phyloP scores from a whole-genome alignment of 2,797 vertebrate species.

The Amblyopsis hoosieri region DNA sequence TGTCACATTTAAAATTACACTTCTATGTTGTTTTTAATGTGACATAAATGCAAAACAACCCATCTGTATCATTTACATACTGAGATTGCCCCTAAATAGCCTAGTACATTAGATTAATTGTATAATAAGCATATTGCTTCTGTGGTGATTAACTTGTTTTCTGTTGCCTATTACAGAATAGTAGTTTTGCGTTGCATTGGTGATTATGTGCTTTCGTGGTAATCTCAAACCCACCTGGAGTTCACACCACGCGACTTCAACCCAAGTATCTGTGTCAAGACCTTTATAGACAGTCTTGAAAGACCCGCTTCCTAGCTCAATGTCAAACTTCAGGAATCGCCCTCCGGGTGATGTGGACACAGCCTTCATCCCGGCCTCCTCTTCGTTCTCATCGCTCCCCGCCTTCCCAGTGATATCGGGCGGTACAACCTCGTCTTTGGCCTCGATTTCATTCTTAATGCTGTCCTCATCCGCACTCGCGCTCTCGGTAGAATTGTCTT shows the following conservation, averaged over 20 bases:
- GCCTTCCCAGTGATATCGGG: conserved; percentile 76
- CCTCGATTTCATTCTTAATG: conserved; percentile 63
- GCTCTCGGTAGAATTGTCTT: conserved; percentile 59
- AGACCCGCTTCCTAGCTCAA: conserved; percentile 94
- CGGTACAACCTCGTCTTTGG: conserved; percentile 52
- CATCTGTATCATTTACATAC: no score
- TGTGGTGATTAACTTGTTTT: neutral
- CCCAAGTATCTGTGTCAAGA: conserved; percentile 97
- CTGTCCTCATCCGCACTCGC: conserved; percentile 36
- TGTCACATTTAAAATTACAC: neutral
- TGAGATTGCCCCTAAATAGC: no score
- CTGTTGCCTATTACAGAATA: neutral
- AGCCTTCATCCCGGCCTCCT: conserved; percentile 96
- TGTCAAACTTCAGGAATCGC: conserved; percentile 98
- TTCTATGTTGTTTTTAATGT: no score
- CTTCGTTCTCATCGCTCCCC: conserved; percentile 87
- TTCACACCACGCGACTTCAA: conserved; percentile 98
- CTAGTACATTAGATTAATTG: no score
- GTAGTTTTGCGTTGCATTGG: neutral
- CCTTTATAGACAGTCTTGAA: conserved; percentile 99
- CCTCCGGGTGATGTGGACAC: conserved; percentile 94
- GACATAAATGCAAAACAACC: no score
- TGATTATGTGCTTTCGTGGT: neutral
- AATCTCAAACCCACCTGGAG: conserved; percentile 86
- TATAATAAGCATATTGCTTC: no score